Evolutionary conservation across 2,888 invertebrate genomes (phyloP), one percentile per base, ranked within the genome.

Genomic region (Anoplius nigerrimus): DNA sequence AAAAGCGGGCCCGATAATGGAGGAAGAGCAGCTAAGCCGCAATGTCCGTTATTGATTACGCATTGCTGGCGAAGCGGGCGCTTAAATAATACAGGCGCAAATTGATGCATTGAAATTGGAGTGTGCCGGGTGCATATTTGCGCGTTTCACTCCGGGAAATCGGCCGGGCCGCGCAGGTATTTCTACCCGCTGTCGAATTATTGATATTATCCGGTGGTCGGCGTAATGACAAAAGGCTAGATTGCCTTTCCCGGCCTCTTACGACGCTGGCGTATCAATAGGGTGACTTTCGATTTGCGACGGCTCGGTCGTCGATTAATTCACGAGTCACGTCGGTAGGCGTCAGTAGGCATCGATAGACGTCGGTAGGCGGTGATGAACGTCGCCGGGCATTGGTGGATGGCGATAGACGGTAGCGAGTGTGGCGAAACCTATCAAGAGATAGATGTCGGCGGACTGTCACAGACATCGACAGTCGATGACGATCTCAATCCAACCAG

Each of bases 41-140:
- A 70, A 6, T 75, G 77, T 83, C 84, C 84, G 83, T 83, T 83
- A 84, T 83, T 79, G 80, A 84, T 84, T 82, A 80, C 78, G 81
- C 80, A 83, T 84, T 83, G 81, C 80, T 81, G 69, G 76, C 71
- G 70, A 71, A 57, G 48, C 57, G 27, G 54, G 46, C 62, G 62
- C 66, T 72, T 68, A 69, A 71, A 66, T 66, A 69, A 69, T 58
- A 59, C 45, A 61, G 42, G 54, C 24, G 61, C 48, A 53, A 57
- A 58, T 66, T 55, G 62, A 18, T n/a, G n/a, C n/a, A n/a, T n/a
- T n/a, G n/a, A n/a, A n/a, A n/a, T 69, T 66, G 52, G 16, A 24
- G 45, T 13, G 24, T 6, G 18, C 45, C 18, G 46, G 15, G 8
- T 21, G 20, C 27, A 45, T 58, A 20, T 58, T 18, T 45, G n/a